Base-by-base conservation (phyloP, 2,888 invertebrate genomes). In the Hypercompe scribonia region DNA sequence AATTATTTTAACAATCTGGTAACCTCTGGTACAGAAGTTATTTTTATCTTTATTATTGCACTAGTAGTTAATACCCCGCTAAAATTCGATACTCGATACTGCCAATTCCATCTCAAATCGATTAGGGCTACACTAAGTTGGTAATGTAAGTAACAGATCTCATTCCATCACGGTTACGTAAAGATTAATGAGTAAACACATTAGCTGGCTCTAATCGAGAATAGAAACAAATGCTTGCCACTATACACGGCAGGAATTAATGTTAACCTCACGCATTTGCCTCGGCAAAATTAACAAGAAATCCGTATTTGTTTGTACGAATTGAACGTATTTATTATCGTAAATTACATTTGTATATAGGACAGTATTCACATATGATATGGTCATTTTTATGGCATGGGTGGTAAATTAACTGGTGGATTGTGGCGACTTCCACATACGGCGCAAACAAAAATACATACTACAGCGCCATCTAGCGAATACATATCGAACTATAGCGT, bases 161-260 rank as follows among this genome's bases (percentile, higher is more conserved):
- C 61, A 50, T 31, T 33, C 24, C 4, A 28, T 21, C n/a, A 50
- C 34, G 2, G 46, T 36, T 10, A 28, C 42, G 31, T 39, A 42
- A 54, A 66, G 64, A 69, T 72, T 65, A 68, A 69, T 72, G 39
- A 72, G 73, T 50, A 63, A 71, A 75, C 78, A 77, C 76, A 76
- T 74, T 74, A 72, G 70, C 42, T 70, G 21, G n/a, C 72, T 36
- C 61, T 68, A 72, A 72, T 73, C 46, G 42, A 31, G 39, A 66
- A 69, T 61, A 69, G 65, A 74, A 74, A 74, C 69, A 69, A 71
- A 66, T 69, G 65, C 46, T 64, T 61, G 66, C 66, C 71, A 61
- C 46, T 73, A 54, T n/a, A 42, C 46, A 21, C n/a, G 58, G 31
- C 24, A 5, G n/a, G 13, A 24, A 72, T 28, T 63, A 72, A 72